A percentile compares a stretch with the other conserved stretches of the same genome.
These are phyloP conservation scores for Thomomys bottae DNA, from an alignment of 2,113 vertebrate genomes.

Conservation along the genomic window DNA sequence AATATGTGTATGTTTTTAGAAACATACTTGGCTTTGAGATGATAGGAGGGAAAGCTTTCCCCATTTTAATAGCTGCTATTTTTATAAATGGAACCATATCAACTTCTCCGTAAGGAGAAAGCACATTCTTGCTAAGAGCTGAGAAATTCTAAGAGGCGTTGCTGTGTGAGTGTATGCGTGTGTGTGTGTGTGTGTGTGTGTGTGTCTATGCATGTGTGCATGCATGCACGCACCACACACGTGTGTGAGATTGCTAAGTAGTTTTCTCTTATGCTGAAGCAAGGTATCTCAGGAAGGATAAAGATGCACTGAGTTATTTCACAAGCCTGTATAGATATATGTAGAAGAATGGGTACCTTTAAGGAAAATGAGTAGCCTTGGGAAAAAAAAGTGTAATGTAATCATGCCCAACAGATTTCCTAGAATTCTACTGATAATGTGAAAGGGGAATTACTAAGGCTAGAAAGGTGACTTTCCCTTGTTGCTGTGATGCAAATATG, in stretches of 20 bases:
- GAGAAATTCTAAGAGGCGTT: not conserved
- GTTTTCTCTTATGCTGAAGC: slow-evolving; percentile 47
- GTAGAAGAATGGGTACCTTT: not conserved
- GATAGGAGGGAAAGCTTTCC: slow-evolving; percentile 61
- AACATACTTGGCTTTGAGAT: slow-evolving; percentile 70
- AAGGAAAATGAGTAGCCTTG: not conserved
- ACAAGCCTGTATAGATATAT: not conserved
- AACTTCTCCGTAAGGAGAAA: slow-evolving; percentile 69
- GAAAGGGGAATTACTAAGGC: slow-evolving; percentile 28
- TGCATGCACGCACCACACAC: too few relatives aligned
- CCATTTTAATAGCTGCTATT: slow-evolving; percentile 78
- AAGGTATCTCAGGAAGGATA: not conserved
- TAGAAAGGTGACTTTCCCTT: not conserved
- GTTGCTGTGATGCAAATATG: not conserved
- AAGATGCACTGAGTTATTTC: not conserved
- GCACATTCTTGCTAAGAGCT: slow-evolving; percentile 34
- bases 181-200: not conserved
- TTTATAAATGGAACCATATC: slow-evolving; percentile 75
- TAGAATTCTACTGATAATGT: not conserved
- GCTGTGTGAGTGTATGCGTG: not conserved
- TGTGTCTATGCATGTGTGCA: not conserved
- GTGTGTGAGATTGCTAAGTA: not conserved
- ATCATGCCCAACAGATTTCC: not conserved
- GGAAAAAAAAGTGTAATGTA: not conserved
- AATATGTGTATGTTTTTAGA: slow-evolving; percentile 60